These are phyloP conservation scores for Sinocyclocheilus maitianheensis DNA, from an alignment of 2,113 vertebrate genomes.

Conservation along the genomic window DNA sequence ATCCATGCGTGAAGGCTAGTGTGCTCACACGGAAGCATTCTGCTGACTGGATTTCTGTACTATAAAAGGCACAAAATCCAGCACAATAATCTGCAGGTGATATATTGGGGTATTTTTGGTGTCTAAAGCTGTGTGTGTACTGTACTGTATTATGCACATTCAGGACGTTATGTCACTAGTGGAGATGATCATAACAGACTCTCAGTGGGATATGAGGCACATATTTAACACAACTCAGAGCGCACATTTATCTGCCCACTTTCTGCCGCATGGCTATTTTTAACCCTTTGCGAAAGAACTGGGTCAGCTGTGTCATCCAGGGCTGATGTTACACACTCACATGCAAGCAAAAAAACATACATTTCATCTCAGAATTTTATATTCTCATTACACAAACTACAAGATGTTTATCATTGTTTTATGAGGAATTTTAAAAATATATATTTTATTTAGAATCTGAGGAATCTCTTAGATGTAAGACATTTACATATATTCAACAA, in stretches of 20 bases:
- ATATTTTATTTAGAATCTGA: no score
- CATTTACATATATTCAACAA: neutral
- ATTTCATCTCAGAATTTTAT: neutral
- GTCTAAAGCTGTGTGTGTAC: neutral
- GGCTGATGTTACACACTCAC: neutral
- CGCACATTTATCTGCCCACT: slow-evolving; percentile 22
- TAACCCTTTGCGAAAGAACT: slow-evolving; percentile 25
- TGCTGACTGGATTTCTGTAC: neutral
- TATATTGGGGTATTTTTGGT: neutral
- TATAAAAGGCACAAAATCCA: neutral
- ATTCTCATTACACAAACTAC: neutral
- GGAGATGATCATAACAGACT: slow-evolving; percentile 6
- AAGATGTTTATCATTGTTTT: neutral
- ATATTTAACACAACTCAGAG: slow-evolving; percentile 10
- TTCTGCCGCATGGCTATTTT: neutral
- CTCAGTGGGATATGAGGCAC: slow-evolving; percentile 15
- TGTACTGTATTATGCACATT: slow-evolving; percentile 2
- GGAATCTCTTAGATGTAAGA: neutral
- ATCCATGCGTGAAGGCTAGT: neutral
- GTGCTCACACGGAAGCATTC: neutral
- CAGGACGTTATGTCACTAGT: neutral
- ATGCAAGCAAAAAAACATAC: neutral
- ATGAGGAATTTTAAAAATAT: neutral
- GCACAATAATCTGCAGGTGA: neutral
- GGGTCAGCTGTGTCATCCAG: slow-evolving; percentile 26